Evolutionary conservation across 2,888 invertebrate species (phyloP), one percentile per base, ranked within the genome.

Genomic region (Cataglyphis cursor): DNA sequence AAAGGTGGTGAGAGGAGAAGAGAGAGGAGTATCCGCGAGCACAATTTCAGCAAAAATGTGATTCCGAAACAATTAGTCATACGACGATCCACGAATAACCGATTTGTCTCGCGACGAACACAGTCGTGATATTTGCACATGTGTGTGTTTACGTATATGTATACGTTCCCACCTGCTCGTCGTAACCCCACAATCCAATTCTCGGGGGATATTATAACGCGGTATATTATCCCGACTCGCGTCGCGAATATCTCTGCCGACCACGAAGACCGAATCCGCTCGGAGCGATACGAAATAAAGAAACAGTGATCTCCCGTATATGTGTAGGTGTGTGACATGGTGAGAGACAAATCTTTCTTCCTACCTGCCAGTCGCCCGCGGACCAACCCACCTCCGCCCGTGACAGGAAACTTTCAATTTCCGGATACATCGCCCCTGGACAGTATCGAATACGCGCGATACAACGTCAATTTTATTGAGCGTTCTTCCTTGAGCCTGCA

Each of bases 361-460:
- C 59, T 61, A 68, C 66, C 75, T 74, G 57, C 70, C 59, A 76
- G 62, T 48, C 54, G 62, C 35, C 24, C 66, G 28, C 76, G 44
- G 41, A 48, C 28, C 61, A 12, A n/a, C 66, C 59, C 72, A 38
- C 44, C 59, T 57, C 54, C 80, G 57, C n/a, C 62, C 15, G 15
- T 24, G 24, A 31, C 59, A 74, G 81, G 74, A 91, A 92, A 91
- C 91, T 91, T 91, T 91, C 92, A 90, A 91, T 92, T 91, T 92
- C 89, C 91, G 86, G 84, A 87, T 82, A 87, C 75, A 85, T 80
- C 83, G 82, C 68, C 70, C 24, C 35, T 65, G 70, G 81, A 35
- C 81, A 75, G 72, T 65, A 62, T 81, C 59, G 66, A 68, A 51
- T 72, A 73, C 48, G 68, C 28, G 44, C 65, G 80, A 84, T 83